Conservation (phyloP, 1,140 invertebrate genomes). For the Copidosoma floridanum region DNA sequence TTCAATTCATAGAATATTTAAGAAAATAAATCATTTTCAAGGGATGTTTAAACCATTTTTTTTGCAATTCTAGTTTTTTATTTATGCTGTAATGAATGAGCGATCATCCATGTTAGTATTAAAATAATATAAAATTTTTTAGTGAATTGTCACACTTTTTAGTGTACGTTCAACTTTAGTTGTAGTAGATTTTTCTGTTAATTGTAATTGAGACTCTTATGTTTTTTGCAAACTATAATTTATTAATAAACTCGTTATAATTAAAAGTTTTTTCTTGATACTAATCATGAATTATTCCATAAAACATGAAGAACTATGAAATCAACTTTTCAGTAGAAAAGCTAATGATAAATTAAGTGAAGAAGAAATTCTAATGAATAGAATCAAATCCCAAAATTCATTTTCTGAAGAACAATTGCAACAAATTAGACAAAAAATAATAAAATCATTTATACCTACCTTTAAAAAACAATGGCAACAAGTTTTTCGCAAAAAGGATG, state of each 20-base stretch:
- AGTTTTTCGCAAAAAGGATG: too few relatives aligned
- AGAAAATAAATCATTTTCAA: too few relatives aligned
- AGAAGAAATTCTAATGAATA: neutral
- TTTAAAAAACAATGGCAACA: too few relatives aligned
- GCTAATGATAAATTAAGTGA: neutral
- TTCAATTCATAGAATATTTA: too few relatives aligned
- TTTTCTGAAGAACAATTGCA: slow-evolving; percentile 7
- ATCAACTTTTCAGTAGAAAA: neutral
- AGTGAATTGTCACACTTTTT: neutral
- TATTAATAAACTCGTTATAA: too few relatives aligned
- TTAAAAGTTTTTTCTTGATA: too few relatives aligned
- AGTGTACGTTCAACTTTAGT: neutral
- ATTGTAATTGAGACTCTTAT: neutral
- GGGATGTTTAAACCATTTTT: too few relatives aligned
- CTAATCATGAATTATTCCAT: neutral
- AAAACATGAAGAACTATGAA: slow-evolving; percentile 5
- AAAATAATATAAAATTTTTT: neutral
- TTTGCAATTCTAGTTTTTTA: too few relatives aligned
- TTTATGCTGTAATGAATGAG: too few relatives aligned
- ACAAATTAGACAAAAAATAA: neutral
- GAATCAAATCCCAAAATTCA: neutral
- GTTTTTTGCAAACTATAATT: neutral
- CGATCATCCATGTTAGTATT: neutral
- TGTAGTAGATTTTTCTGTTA: neutral
- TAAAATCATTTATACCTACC: too few relatives aligned